Conservation (phyloP, 2,888 invertebrate genomes). For the Eupelmus urozonus region DNA sequence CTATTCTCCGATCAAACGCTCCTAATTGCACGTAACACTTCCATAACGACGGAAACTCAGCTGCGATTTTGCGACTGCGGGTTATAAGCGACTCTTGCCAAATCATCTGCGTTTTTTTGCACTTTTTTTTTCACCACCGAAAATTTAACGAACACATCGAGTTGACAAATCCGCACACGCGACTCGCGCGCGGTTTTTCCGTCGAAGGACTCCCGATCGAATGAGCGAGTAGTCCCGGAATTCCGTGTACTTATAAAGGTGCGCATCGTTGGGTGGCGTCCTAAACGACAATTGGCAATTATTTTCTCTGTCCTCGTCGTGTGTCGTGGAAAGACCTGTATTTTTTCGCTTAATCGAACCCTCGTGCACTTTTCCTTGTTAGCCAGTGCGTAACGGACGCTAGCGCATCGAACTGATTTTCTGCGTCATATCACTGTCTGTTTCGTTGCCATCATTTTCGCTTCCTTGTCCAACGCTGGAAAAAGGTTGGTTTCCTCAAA, state of each 20-base stretch:
- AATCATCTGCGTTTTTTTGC: slow-evolving; percentile 24
- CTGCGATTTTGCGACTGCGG: neutral
- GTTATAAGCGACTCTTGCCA: slow-evolving; percentile 16
- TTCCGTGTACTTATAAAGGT: slow-evolving; percentile 50
- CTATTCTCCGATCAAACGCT: slow-evolving; percentile 10
- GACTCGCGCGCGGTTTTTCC: slow-evolving; percentile 1
- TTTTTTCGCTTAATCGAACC: slow-evolving; percentile 55
- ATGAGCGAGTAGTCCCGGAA: slow-evolving; percentile 16
- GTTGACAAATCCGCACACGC: neutral
- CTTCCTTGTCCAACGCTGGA: slow-evolving; percentile 23
- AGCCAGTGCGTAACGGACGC: slow-evolving; percentile 48
- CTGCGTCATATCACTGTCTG: neutral
- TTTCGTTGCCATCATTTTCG: slow-evolving; percentile 18
- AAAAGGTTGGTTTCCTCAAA: too few species aligned
- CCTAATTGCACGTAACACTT: neutral
- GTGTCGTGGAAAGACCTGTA: slow-evolving; percentile 41
- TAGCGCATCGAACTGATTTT: slow-evolving; percentile 9
- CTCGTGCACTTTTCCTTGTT: slow-evolving; percentile 50
- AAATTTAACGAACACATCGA: neutral
- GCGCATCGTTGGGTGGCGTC: slow-evolving; percentile 14
- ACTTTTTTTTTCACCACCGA: neutral
- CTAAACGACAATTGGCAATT: slow-evolving; percentile 41
- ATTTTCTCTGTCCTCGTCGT: slow-evolving; percentile 25
- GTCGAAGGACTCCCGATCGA: neutral
- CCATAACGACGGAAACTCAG: slow-evolving; percentile 20